Evolutionary conservation across 1,140 invertebrate genomes (phyloP).

Genomic region (Drosophila varians): DNA sequence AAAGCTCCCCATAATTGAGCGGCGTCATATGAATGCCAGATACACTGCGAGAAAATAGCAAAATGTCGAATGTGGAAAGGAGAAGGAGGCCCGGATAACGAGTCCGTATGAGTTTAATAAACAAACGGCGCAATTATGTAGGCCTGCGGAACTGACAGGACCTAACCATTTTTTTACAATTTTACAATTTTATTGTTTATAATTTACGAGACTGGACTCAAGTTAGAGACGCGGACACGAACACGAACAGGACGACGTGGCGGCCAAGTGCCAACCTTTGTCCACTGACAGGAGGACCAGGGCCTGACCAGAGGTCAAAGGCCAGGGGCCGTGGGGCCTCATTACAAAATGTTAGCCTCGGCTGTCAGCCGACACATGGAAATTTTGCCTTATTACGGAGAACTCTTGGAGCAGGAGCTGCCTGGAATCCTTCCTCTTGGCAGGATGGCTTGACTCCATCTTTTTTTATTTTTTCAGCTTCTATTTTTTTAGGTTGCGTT

Average conservation of each 20-base stretch:
- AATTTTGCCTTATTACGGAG: slow-evolving; percentile 78
- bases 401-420: slow-evolving; percentile 21
- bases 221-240: slow-evolving; percentile 41
- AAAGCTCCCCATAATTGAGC: slow-evolving; percentile 75
- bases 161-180: slow-evolving; percentile 34
- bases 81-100: not conserved
- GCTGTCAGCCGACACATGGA: slow-evolving; percentile 80
- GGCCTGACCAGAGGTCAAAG: slow-evolving; percentile 6
- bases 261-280: slow-evolving; percentile 55
- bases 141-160: slow-evolving; percentile 36
- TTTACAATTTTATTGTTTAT: slow-evolving; percentile 66
- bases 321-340: slow-evolving; percentile 36
- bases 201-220: slow-evolving; percentile 50
- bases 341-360: slow-evolving; percentile 68
- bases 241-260: slow-evolving; percentile 27
- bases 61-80: not conserved
- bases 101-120: slow-evolving; percentile 36
- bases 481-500: slow-evolving; percentile 12
- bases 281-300: slow-evolving; percentile 30
- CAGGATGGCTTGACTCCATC: not conserved
- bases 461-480: slow-evolving; percentile 10
- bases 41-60: slow-evolving; percentile 1
- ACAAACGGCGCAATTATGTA: slow-evolving; percentile 65
- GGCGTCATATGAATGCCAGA: slow-evolving; percentile 42
- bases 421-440: slow-evolving; percentile 30